phyloP scores from a whole-genome alignment of 1,140 invertebrate species.

The Leptestheria dahalacensis region DNA sequence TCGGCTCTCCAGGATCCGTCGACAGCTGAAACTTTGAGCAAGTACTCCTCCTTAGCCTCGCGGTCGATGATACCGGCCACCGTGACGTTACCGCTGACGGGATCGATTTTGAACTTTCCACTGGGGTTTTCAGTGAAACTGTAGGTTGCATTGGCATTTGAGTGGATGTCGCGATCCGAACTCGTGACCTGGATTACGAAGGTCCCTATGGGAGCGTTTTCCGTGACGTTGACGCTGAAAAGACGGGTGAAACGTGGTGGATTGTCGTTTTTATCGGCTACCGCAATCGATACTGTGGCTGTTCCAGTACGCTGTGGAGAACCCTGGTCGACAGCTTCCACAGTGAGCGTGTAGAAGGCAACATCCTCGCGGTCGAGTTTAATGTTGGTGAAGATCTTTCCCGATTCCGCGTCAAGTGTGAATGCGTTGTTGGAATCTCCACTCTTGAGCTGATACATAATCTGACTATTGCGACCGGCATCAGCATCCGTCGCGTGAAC shows the following conservation, averaged over 20 bases:
- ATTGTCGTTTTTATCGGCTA: slow-evolving; percentile 89
- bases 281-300: slow-evolving; percentile 63
- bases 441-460: slow-evolving; percentile 58
- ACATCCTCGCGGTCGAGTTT: slow-evolving; percentile 75
- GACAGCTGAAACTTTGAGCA: slow-evolving; percentile 66
- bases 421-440: slow-evolving; percentile 48
- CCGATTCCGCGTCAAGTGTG: slow-evolving; percentile 57
- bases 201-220: slow-evolving; percentile 80
- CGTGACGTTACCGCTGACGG: slow-evolving; percentile 75
- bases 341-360: slow-evolving; percentile 61
- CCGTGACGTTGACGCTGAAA: slow-evolving; percentile 87
- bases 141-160: slow-evolving; percentile 77
- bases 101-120: slow-evolving; percentile 77
- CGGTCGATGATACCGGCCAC: slow-evolving; percentile 67
- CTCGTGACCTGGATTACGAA: slow-evolving; percentile 86
- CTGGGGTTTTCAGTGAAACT: slow-evolving; percentile 74
- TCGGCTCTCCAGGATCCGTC: slow-evolving; percentile 79
- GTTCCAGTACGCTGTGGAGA: slow-evolving; percentile 57
- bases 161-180: slow-evolving; percentile 68
- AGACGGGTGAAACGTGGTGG: slow-evolving; percentile 79
- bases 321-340: slow-evolving; percentile 78
- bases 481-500: slow-evolving; percentile 73
- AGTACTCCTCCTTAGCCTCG: slow-evolving; percentile 79
- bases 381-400: slow-evolving; percentile 68
- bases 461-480: slow-evolving; percentile 66